phyloP scores from a whole-genome alignment of 2,113 vertebrate species.

The Kobus ellipsiprymnus region DNA sequence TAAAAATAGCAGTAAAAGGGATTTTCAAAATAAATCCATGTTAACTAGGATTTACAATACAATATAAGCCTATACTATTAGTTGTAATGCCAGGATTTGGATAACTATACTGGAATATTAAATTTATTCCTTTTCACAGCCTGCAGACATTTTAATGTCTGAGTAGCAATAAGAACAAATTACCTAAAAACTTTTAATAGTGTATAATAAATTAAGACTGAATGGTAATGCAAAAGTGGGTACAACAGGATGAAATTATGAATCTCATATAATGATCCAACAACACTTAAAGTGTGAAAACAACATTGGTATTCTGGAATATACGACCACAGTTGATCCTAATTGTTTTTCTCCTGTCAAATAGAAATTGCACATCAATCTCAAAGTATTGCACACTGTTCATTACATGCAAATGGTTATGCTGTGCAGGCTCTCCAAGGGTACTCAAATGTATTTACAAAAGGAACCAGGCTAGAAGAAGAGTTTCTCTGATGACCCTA shows the following conservation, averaged over 20 bases:
- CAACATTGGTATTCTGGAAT: conserved; percentile 49
- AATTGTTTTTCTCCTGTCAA: conserved; percentile 63
- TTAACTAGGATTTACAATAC: conserved; percentile 65
- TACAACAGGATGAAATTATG: conserved; percentile 60
- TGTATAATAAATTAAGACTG: conserved; percentile 69
- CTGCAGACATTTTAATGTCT: conserved; percentile 70
- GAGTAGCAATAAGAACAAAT: conserved; percentile 68
- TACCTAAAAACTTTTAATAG: conserved; percentile 72
- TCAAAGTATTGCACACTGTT: conserved; percentile 23
- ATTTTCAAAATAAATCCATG: conserved; percentile 59
- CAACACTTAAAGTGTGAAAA: conserved; percentile 50
- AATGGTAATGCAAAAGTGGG: conserved; percentile 56
- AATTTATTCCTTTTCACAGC: conserved; percentile 70
- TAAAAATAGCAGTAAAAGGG: conserved; percentile 53
- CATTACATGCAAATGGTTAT: conserved; percentile 48
- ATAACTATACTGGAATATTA: conserved; percentile 54
- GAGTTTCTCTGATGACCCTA: neutral
- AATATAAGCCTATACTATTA: conserved; percentile 45
- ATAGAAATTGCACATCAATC: conserved; percentile 57
- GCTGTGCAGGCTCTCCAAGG: neutral
- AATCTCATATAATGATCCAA: conserved; percentile 55
- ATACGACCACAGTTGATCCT: conserved; percentile 26
- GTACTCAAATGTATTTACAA: neutral
- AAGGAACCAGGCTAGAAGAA: neutral
- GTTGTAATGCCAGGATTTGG: conserved; percentile 58